These are phyloP conservation scores for Acleris emargana DNA, from an alignment of 2,888 invertebrate species.

Conservation along the genomic window DNA sequence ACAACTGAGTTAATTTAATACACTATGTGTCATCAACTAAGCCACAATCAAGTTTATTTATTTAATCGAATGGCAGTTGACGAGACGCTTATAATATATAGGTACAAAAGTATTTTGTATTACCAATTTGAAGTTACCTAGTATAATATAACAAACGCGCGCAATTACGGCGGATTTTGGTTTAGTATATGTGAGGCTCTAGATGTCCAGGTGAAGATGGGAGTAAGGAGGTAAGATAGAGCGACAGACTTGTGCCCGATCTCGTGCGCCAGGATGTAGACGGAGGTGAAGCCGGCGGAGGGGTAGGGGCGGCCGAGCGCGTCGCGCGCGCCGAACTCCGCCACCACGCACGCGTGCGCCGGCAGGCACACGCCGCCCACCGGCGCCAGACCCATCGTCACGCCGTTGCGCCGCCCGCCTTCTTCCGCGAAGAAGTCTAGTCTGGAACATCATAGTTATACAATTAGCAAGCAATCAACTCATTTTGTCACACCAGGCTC, in stretches of 20 bases:
- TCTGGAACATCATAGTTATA: slow-evolving; percentile 60
- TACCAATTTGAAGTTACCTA: no score
- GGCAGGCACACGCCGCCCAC: slow-evolving; percentile 90
- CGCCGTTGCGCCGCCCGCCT: slow-evolving; percentile 87
- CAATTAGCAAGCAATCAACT: no score
- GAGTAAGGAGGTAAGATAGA: slow-evolving; percentile 1
- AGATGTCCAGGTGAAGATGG: not conserved
- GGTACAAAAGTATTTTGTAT: no score
- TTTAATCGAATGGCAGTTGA: no score
- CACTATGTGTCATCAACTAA: no score
- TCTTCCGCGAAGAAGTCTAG: slow-evolving; percentile 89
- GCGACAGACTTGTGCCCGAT: slow-evolving; percentile 91
- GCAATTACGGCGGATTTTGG: no score
- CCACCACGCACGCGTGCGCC: slow-evolving; percentile 89
- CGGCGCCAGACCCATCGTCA: slow-evolving; percentile 92
- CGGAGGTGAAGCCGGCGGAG: slow-evolving; percentile 92
- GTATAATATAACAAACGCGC: no score
- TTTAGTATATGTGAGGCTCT: no score
- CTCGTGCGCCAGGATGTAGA: slow-evolving; percentile 92
- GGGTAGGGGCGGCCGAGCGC: slow-evolving; percentile 90
- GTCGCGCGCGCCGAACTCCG: slow-evolving; percentile 90
- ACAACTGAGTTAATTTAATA: no score
- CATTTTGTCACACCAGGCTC: no score
- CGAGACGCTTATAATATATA: no score
- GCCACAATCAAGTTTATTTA: no score